Conservation (phyloP, 2,888 invertebrate genomes). For the Agrotis puta region DNA sequence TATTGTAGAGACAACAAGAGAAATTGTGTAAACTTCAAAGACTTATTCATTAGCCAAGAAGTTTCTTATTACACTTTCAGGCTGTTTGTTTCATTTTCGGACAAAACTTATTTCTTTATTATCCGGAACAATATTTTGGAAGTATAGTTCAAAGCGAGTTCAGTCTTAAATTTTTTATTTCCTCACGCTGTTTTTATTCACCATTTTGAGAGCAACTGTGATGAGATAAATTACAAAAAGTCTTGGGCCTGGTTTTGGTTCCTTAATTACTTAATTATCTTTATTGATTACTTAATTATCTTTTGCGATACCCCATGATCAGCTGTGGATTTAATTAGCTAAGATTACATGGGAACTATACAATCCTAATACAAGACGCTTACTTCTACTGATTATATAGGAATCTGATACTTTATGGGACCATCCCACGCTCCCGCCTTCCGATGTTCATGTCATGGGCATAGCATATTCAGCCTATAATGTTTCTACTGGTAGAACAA, state of each 20-base stretch:
- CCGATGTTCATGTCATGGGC: not conserved
- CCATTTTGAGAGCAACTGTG: no score
- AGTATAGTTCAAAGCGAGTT: no score
- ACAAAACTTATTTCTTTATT: slow-evolving; percentile 8
- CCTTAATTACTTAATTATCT: not conserved
- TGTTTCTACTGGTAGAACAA: no score
- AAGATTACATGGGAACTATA: slow-evolving; percentile 18
- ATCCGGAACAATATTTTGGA: not conserved
- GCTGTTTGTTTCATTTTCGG: not conserved
- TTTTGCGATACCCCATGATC: no score
- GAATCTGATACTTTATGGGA: not conserved
- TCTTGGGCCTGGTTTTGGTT: no score
- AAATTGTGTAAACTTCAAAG: not conserved
- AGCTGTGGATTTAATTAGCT: not conserved
- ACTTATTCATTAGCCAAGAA: slow-evolving; percentile 9
- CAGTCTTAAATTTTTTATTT: no score
- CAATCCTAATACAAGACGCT: slow-evolving; percentile 8
- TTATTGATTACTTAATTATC: not conserved
- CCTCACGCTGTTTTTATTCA: no score
- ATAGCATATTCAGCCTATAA: no score
- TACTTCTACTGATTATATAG: not conserved
- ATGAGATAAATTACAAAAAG: no score
- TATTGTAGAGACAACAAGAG: not conserved
- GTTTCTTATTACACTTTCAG: slow-evolving; percentile 15
- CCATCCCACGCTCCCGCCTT: slow-evolving; percentile 3